These are phyloP conservation scores for Excalfactoria chinensis DNA, from an alignment of 2,113 vertebrate genomes.

Conservation along the genomic window DNA sequence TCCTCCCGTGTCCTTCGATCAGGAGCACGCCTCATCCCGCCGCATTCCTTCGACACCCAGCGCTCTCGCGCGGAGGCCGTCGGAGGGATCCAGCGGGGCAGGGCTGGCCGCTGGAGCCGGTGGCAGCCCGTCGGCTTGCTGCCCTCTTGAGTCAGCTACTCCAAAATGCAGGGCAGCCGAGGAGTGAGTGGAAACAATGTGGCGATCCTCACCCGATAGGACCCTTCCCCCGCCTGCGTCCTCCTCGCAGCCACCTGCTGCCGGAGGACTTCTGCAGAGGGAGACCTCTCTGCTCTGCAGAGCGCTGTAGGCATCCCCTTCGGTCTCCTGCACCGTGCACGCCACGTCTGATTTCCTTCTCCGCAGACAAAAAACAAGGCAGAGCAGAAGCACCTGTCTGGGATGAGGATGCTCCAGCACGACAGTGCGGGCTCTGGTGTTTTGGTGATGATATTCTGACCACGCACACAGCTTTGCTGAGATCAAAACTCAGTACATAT, in stretches of 20 bases:
- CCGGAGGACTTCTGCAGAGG: fast-evolving
- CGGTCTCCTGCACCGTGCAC: too few species aligned
- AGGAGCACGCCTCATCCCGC: fast-evolving
- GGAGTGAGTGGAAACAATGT: fast-evolving
- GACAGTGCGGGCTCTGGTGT: fast-evolving
- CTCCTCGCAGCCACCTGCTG: fast-evolving
- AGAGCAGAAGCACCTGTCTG: background rate
- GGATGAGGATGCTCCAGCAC: background rate
- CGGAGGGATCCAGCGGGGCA: background rate
- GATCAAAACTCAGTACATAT: background rate
- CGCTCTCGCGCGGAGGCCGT: background rate
- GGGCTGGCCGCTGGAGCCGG: background rate
- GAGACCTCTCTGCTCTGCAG: fast-evolving
- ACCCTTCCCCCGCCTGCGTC: background rate
- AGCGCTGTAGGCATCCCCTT: background rate
- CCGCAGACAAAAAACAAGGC: fast-evolving
- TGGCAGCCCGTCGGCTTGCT: slow-evolving; percentile 18
- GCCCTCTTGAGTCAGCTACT: slow-evolving; percentile 50
- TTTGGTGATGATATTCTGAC: background rate
- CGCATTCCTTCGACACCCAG: fast-evolving
- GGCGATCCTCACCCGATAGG: fast-evolving
- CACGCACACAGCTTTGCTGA: background rate
- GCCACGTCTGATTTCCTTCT: background rate
- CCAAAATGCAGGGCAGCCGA: background rate
- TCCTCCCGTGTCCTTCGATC: background rate